A percentile compares a stretch with the other conserved stretches of the same genome.
Evolutionary conservation across 2,888 invertebrate species (phyloP).

Genomic region (Calephelis perditalis): DNA sequence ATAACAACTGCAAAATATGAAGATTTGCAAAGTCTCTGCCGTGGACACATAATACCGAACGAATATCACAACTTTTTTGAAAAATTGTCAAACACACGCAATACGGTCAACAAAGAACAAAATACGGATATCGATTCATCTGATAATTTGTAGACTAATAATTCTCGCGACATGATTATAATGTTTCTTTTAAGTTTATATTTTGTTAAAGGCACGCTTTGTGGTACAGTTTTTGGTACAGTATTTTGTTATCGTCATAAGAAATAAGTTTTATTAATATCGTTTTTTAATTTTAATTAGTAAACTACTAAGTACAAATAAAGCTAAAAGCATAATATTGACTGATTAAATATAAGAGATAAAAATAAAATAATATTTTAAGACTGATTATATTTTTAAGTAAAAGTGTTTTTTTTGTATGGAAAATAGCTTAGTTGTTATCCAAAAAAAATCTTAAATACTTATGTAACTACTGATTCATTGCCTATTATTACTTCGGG

Average conservation of each 20-base stretch:
- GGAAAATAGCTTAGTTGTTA: background rate
- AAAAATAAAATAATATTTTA: background rate
- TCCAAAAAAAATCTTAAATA: background rate
- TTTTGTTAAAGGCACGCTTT: constrained; percentile 1
- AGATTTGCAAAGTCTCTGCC: constrained; percentile 12
- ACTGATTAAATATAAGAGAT: constrained; percentile 1
- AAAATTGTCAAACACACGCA: constrained; percentile 1
- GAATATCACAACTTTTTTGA: background rate
- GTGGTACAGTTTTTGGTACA: no score
- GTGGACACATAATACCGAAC: constrained; percentile 10
- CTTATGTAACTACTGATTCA: constrained; percentile 1
- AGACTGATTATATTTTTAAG: constrained; percentile 1
- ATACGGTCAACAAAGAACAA: constrained; percentile 1
- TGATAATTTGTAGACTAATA: constrained; percentile 1
- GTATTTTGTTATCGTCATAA: background rate
- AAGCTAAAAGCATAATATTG: constrained; percentile 2
- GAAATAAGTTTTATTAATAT: background rate
- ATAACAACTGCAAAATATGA: constrained; percentile 7
- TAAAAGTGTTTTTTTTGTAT: background rate
- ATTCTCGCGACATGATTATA: background rate
- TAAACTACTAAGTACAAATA: constrained; percentile 8
- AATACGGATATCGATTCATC: constrained; percentile 11
- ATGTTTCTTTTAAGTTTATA: background rate
- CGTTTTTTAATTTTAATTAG: background rate
- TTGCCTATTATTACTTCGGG: background rate